Percentiles rank a stretch among this genome's conserved stretches.
Evolutionary conservation across 2,797 vertebrate species (phyloP).

Genomic region (Oreochromis mossambicus): DNA sequence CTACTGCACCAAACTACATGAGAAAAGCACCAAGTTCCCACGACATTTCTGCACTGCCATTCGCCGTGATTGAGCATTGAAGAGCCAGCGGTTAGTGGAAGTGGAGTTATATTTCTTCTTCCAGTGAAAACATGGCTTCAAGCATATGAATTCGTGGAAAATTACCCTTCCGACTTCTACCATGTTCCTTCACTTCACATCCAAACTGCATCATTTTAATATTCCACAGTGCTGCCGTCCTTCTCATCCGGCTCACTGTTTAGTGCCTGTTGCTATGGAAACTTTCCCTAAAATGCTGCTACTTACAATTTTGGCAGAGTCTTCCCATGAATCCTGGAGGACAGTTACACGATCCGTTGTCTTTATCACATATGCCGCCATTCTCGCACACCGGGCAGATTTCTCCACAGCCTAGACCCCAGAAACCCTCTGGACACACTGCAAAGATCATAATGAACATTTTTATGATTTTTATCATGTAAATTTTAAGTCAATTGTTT

Average conservation of each 20-base stretch:
- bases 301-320: slow-evolving; percentile 87
- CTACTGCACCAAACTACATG: not conserved
- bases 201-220: slow-evolving; percentile 10
- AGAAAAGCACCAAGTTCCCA: slow-evolving; percentile 23
- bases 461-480: not conserved
- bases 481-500: not conserved
- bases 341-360: slow-evolving; percentile 83
- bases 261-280: slow-evolving; percentile 19
- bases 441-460: not conserved
- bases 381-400: slow-evolving; percentile 83
- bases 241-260: not conserved
- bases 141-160: not conserved
- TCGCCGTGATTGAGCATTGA: not conserved
- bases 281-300: not conserved
- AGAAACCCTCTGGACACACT: slow-evolving; percentile 85
- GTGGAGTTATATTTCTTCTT: slow-evolving; percentile 9
- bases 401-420: slow-evolving; percentile 85
- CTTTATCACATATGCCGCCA: slow-evolving; percentile 76
- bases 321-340: slow-evolving; percentile 77
- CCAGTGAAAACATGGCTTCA: slow-evolving; percentile 16
- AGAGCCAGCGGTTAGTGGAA: not conserved
- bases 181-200: slow-evolving; percentile 11
- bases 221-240: not conserved
- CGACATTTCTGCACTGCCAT: not conserved
- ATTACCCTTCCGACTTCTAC: not conserved